These are phyloP conservation scores for Lacerta bilineata DNA, from an alignment of 2,797 vertebrate species.

Conservation along the genomic window DNA sequence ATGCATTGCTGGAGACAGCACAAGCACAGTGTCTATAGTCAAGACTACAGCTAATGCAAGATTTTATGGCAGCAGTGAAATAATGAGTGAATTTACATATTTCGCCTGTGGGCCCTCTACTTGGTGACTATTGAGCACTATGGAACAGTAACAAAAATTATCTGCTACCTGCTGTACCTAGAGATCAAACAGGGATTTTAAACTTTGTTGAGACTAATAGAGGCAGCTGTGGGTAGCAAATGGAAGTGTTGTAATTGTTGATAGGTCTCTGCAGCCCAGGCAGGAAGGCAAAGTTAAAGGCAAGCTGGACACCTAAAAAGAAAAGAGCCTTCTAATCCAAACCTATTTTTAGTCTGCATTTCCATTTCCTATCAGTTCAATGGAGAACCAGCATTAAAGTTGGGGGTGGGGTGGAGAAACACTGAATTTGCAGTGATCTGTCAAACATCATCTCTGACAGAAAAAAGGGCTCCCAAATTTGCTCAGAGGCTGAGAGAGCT, in stretches of 20 bases:
- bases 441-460: constrained; percentile 48
- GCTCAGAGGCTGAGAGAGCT: constrained; percentile 40
- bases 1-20: constrained; percentile 39
- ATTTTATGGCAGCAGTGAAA: constrained; percentile 62
- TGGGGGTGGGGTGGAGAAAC: constrained; percentile 1
- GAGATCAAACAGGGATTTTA: constrained; percentile 71
- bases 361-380: constrained; percentile 32
- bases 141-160: constrained; percentile 64
- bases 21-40: constrained; percentile 38
- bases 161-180: constrained; percentile 39
- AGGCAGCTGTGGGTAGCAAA: constrained; percentile 50
- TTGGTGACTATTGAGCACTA: constrained; percentile 63
- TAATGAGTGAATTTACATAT: constrained; percentile 76
- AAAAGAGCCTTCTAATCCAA: constrained; percentile 46
- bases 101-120: constrained; percentile 63
- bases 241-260: constrained; percentile 6
- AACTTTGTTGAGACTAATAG: constrained; percentile 52
- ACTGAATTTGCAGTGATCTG: constrained; percentile 54
- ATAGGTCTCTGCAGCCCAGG: constrained; percentile 47
- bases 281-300: constrained; percentile 58
- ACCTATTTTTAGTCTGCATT: constrained; percentile 38
- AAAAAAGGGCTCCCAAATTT: constrained; percentile 28
- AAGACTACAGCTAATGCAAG: constrained; percentile 52
- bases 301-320: constrained; percentile 51
- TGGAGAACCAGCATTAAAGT: constrained; percentile 52